Conservation (phyloP, 2,113 vertebrate species). For the Tichodroma muraria region DNA sequence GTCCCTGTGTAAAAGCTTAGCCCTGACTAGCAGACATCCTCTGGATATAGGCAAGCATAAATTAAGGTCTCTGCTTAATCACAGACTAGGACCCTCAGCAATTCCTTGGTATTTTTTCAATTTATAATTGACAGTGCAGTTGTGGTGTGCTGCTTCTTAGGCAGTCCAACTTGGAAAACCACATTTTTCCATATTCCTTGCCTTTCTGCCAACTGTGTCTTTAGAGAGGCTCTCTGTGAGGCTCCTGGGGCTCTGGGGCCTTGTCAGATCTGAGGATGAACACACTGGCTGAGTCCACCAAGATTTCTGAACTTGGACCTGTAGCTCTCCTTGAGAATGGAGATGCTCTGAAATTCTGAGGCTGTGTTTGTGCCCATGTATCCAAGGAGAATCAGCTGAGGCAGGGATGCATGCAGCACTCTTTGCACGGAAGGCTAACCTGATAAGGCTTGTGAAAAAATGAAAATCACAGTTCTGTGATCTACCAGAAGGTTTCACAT, state of each 20-base stretch:
- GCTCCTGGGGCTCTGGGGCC: not conserved
- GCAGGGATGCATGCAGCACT: not conserved
- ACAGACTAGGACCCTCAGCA: not conserved
- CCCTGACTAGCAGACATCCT: not conserved
- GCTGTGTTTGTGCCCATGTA: not conserved
- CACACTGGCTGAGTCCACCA: not conserved
- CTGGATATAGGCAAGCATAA: not conserved
- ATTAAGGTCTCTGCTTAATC: slow-evolving; percentile 43
- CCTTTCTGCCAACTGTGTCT: not conserved
- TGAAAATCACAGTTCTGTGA: not conserved
- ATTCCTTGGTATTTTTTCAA: not conserved
- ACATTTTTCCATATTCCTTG: not conserved
- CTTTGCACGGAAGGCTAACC: not conserved
- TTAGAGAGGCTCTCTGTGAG: not conserved
- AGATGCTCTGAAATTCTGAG: not conserved
- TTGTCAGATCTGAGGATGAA: not conserved
- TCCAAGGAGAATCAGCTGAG: not conserved
- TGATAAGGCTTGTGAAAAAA: not conserved
- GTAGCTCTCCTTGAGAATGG: not conserved
- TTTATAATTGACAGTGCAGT: not conserved
- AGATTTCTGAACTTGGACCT: not conserved
- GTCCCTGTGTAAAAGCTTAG: not conserved
- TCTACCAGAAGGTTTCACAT: not conserved
- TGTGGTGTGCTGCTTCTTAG: not conserved
- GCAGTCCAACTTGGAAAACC: not conserved